Evolutionary conservation across 1,140 invertebrate genomes (phyloP).

Genomic region (Aphelenchoides besseyi): DNA sequence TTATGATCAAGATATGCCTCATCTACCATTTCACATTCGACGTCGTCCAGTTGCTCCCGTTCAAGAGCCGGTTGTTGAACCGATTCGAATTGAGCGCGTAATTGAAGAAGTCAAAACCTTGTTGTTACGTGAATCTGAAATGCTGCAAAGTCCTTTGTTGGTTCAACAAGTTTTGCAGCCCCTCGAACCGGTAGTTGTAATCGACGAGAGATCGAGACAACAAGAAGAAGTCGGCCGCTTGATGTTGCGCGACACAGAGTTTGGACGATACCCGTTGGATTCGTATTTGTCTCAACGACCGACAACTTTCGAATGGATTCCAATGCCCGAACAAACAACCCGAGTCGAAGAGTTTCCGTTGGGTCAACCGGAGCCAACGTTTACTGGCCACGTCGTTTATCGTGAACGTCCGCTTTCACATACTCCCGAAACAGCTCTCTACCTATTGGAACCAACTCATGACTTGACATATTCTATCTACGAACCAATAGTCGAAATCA

Average conservation of each 20-base stretch:
- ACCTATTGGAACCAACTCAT: slow-evolving; percentile 5
- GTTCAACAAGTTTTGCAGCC: neutral
- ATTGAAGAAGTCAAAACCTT: neutral
- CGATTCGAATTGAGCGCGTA: neutral
- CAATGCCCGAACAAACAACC: no score
- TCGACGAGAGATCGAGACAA: neutral
- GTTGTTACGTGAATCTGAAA: neutral
- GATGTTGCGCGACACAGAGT: slow-evolving; percentile 6
- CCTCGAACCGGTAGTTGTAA: neutral
- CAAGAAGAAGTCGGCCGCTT: slow-evolving; percentile 1
- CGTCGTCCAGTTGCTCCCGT: neutral
- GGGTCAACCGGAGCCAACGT: neutral
- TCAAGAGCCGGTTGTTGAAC: neutral
- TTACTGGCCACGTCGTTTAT: neutral
- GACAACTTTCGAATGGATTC: slow-evolving; percentile 2
- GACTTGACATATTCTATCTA: slow-evolving; percentile 9
- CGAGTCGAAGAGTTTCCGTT: neutral
- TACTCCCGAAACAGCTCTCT: neutral
- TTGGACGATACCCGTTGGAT: slow-evolving; percentile 2
- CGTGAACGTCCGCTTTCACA: neutral
- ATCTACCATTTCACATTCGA: slow-evolving; percentile 1
- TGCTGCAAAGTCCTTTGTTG: neutral
- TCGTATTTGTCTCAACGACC: neutral
- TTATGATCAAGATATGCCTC: slow-evolving; percentile 5
- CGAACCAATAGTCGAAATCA: neutral